A percentile compares a stretch with the other conserved stretches of the same genome.
phyloP scores from a whole-genome alignment of 2,113 vertebrate genomes.

The Catharus bicknelli region DNA sequence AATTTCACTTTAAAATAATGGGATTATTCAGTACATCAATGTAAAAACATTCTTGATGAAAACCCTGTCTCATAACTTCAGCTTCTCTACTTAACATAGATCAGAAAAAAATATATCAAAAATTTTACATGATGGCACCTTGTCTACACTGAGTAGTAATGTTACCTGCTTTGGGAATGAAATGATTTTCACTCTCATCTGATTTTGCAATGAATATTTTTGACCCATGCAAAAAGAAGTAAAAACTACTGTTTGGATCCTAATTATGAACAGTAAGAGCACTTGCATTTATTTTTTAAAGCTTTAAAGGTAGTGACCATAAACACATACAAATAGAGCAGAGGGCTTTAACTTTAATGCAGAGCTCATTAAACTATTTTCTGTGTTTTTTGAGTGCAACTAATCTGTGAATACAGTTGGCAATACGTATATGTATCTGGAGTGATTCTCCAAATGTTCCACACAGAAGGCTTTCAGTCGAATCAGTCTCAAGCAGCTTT shows the following conservation, averaged over 20 bases:
- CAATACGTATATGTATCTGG: neutral
- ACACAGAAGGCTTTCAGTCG: neutral
- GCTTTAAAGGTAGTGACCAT: neutral
- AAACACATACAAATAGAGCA: neutral
- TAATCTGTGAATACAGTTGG: neutral
- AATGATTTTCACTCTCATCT: neutral
- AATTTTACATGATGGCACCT: neutral
- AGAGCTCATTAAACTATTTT: conserved; percentile 5
- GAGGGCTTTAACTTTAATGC: neutral
- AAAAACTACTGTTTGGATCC: neutral
- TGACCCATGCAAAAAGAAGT: neutral
- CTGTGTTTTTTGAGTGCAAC: neutral
- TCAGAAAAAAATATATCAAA: neutral
- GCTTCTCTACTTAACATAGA: neutral
- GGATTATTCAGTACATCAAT: neutral
- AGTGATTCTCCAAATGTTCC: neutral
- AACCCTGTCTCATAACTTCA: neutral
- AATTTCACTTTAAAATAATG: neutral
- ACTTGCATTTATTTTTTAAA: neutral
- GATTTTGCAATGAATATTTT: neutral
- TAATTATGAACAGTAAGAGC: neutral
- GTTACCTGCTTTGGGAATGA: neutral
- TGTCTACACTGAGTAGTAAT: neutral
- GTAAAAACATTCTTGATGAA: neutral
- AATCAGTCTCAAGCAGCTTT: neutral